Evolutionary conservation across 2,113 vertebrate species (phyloP), one percentile per base, ranked within the genome.

Genomic region (Micronycteris hirsuta): DNA sequence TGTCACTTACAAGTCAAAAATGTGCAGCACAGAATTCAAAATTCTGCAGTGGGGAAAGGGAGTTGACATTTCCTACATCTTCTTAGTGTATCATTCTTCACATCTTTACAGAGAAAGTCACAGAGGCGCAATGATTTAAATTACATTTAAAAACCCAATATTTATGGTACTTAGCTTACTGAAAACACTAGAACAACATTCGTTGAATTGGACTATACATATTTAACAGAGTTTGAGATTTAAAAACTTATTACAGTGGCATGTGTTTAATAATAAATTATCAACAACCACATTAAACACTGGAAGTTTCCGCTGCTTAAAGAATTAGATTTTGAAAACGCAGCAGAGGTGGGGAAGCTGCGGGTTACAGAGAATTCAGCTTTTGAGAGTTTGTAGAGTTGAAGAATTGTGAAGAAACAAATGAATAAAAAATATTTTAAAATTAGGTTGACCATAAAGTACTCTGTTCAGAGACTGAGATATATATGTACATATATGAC

Each of bases 1-100:
- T 93, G 76, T 88, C 67, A 82, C 38, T 95, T 90, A 10, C 47
- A 85, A 96, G 38, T 92, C 15, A 94, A 80, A 96, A 94, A 36
- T 56, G 10, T 49, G 43, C 33, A 92, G 54, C 41, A 82, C 28
- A 41, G 49, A 95, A 88, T 93, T 95, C 73, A 24, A 71, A 95
- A 85, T 61, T 94, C 41, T 81, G 45, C 24, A 36, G 0, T 24
- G 33, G 49, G 63, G 83, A 85, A 47, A 83, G 5, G 15, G 31
- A 54, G 9, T 1, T 94, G 71, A 68, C 13, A 83, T 54, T 63
- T 92, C 68, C 33, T 65, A 9, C 26, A 31, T 43, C 13, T 84
- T 85, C 2, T 56, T 67, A 43, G 16, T 7, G 28, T 78, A 20
- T 70, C 61, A 86, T 93, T 90, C 52, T 93, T 90, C 45, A 41